phyloP scores from a whole-genome alignment of 30 jellyfish, hydroid and myxozoan genomes.

The Cassiopea andromeda region DNA sequence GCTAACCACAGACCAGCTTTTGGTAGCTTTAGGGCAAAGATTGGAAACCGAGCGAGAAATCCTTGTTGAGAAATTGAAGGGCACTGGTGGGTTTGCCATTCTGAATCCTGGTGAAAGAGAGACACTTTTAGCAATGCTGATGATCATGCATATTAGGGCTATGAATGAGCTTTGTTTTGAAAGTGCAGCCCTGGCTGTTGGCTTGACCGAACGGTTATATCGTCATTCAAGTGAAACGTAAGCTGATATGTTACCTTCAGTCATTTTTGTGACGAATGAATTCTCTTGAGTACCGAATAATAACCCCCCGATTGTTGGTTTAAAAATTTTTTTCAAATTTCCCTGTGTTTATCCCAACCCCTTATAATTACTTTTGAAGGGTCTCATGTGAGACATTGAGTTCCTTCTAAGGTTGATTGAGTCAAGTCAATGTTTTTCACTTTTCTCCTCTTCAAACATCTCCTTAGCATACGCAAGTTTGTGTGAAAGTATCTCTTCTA shows the following conservation, averaged over 20 bases:
- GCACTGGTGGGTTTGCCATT: conserved; percentile 59
- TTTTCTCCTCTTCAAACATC: no score
- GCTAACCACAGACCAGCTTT: conserved; percentile 75
- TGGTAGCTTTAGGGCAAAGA: conserved; percentile 62
- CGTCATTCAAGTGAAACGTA: conserved; percentile 69
- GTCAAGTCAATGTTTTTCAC: no score
- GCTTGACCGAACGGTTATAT: conserved; percentile 79
- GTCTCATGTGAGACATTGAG: no score
- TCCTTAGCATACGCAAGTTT: no score
- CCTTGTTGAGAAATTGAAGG: conserved; percentile 71
- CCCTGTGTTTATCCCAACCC: no score
- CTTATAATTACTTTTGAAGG: no score
- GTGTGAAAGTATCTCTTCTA: no score
- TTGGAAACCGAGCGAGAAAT: conserved; percentile 65
- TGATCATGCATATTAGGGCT: conserved; percentile 75
- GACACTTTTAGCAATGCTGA: conserved; percentile 32
- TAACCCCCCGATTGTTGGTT: no score
- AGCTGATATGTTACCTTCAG: not conserved
- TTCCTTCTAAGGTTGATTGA: no score
- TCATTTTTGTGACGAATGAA: not conserved
- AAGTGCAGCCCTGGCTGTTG: conserved; percentile 75
- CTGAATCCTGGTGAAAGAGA: conserved; percentile 85
- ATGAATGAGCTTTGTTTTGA: conserved; percentile 71
- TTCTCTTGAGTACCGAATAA: no score
- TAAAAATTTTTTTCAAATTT: no score